Evolutionary conservation across 2,888 invertebrate genomes (phyloP), one percentile per base, ranked within the genome.

Genomic region (Gasteruption jaculator): DNA sequence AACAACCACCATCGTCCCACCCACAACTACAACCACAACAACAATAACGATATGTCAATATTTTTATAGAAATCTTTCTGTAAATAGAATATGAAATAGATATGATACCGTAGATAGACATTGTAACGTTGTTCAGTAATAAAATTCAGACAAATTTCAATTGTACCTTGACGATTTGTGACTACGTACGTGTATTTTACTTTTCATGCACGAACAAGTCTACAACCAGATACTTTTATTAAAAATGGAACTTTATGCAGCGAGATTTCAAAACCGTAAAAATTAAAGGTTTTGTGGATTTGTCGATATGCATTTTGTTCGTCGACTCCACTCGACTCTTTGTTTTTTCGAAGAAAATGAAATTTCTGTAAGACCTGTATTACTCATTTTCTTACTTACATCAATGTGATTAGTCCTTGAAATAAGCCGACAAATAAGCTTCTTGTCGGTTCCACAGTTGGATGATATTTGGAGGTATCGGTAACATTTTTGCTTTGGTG

Each of bases 31-130:
- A 26, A 27, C 26, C 16, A 26, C 36, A 19, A 18, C 35, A 26
- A 26, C 26, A 20, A 20, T 24, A 50, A 50, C 43, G 27, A 50
- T 44, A 39, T 38, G 39, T 47, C 44, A 46, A 57, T 63, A 63
- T 63, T 63, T 62, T 63, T 63, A 59, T 63, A 62, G 54, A 50
- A 50, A 56, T 54, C 49, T 56, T 56, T 61, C 50, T 63, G 56
- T 60, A 61, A 50, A 61, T 57, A 57, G 45, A 40, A 41, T 49
- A 43, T 46, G n/a, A 52, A 49, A 53, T 38, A 38, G 38, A 46
- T 45, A 49, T 44, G 46, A 16, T 39, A 43, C 41, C 50, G 46
- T 43, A 36, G 45, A 50, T 43, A 49, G 48, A 41, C 40, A 54
- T 49, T 54, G 57, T 53, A 58, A 50, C 48, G 47, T 57, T 56